Conservation (phyloP, 2,113 vertebrate species). For the Cynoglossus semilaevis region DNA sequence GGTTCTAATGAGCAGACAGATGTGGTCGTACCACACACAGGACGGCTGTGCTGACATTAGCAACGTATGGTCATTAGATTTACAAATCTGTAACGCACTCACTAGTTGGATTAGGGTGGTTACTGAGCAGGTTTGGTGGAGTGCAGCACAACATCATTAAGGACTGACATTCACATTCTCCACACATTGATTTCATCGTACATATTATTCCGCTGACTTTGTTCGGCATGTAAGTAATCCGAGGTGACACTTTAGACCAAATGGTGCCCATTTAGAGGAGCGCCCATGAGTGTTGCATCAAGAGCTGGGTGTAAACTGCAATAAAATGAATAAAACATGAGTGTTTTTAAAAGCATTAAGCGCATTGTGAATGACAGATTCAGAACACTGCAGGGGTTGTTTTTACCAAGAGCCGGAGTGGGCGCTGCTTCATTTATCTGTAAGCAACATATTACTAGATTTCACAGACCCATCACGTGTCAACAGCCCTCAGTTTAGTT, state of each 20-base stretch:
- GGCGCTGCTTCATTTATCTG: constrained; percentile 52
- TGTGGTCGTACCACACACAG: constrained; percentile 16
- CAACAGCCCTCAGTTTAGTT: constrained; percentile 31
- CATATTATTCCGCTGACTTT: constrained; percentile 1
- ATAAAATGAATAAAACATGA: constrained; percentile 49
- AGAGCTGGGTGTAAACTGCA: constrained; percentile 29
- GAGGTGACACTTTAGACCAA: constrained; percentile 39
- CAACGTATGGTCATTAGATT: constrained; percentile 50
- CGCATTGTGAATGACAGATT: constrained; percentile 53
- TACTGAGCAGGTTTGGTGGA: constrained; percentile 33
- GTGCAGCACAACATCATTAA: constrained; percentile 1
- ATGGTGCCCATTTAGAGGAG: constrained; percentile 29
- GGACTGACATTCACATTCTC: too few relatives aligned
- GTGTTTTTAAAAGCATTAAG: constrained; percentile 44
- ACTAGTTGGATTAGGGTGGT: constrained; percentile 20
- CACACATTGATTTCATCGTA: too few relatives aligned
- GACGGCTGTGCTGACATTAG: constrained; percentile 47
- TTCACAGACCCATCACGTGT: constrained; percentile 28
- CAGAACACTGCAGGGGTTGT: constrained; percentile 12
- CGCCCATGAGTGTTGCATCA: constrained; percentile 17
- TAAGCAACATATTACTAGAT: constrained; percentile 35
- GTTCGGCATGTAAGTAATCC: constrained; percentile 29
- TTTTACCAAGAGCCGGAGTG: constrained; percentile 21
- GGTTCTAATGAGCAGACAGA: constrained; percentile 51
- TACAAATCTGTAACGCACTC: constrained; percentile 39